Evolutionary conservation across 35 echinoderm and acorn worm genomes (phyloP).

Genomic region (Ophiothrix spiculata): DNA sequence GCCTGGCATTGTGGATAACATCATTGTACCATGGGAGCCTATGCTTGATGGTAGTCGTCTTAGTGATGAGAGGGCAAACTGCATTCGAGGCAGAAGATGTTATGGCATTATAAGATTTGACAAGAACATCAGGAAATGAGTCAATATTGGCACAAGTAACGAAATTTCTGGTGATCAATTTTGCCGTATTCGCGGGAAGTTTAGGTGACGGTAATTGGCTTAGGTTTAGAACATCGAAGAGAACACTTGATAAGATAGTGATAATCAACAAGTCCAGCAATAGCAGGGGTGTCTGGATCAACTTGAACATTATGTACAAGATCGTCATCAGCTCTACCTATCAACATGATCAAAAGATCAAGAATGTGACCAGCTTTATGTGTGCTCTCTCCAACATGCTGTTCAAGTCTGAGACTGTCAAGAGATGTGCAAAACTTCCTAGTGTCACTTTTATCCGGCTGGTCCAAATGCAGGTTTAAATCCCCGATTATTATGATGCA

Average conservation of each 20-base stretch:
- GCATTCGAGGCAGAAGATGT: background rate
- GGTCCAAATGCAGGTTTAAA: too few species aligned
- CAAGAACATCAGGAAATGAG: background rate
- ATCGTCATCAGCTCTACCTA: background rate
- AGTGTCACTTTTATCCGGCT: too few species aligned
- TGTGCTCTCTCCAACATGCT: too few species aligned
- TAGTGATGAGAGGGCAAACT: background rate
- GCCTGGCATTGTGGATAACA: background rate
- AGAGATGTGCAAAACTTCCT: too few species aligned
- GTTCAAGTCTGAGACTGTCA: too few species aligned
- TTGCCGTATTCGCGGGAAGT: background rate
- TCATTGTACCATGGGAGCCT: background rate
- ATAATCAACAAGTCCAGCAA: background rate
- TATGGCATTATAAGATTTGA: background rate
- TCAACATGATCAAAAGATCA: background rate
- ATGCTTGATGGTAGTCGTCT: background rate
- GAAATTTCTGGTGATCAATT: background rate
- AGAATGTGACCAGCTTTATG: background rate
- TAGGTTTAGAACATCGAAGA: background rate
- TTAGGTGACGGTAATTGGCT: background rate
- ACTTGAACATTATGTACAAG: background rate
- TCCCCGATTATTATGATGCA: too few species aligned
- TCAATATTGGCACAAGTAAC: background rate
- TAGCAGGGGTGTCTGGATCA: background rate
- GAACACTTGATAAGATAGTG: background rate